Base-by-base conservation (phyloP, 2,888 invertebrate species). In the Nineta flava region DNA sequence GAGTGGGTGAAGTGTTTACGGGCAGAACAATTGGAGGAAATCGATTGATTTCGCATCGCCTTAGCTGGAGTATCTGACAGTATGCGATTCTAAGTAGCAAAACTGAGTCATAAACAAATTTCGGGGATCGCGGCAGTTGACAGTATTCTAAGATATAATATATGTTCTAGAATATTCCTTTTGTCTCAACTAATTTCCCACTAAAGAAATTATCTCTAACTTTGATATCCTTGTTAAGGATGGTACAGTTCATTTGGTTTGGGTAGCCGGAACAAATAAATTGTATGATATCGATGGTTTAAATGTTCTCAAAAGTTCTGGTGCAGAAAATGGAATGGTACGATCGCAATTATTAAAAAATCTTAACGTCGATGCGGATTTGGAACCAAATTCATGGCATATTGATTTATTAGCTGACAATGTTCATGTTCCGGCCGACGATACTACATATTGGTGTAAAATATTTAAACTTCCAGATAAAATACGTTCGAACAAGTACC, bases 381-480 rank as follows among this genome's bases (percentile, higher is more conserved):
- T 73, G 1, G 65, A 67, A 6, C 57, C 62, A 0, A 63, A 74
- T 19, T 70, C 79, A 0, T 74, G 75, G 62, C 66, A 72, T 51
- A 65, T 83, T 26, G 75, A 78, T 51, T 68, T 90, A 19, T 68
- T 75, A 1, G 74, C 80, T 16, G 70, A 80, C 48, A 68, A 77
- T 45, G 76, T 88, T 1, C 68, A 76, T 52, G 82, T 99, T 3
- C 96, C 96, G 0, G 71, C 72, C 2, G 72, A 67, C 10, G 95
- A 96, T 58, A 99, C 99, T 0, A 96, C 95, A 0, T 99, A 99
- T 62, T 99, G 97, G 96, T 99, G 97, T 63, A 83, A 83, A 52
- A 78, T 94, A 5, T 76, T 85, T 47, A 82, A 81, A 60, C 65
- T 99, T 12, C 90, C 93, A 0, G 71, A 77, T 6, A 71, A 74